These are phyloP conservation scores for Neogobius melanostomus DNA, from an alignment of 2,113 vertebrate species.

Conservation along the genomic window DNA sequence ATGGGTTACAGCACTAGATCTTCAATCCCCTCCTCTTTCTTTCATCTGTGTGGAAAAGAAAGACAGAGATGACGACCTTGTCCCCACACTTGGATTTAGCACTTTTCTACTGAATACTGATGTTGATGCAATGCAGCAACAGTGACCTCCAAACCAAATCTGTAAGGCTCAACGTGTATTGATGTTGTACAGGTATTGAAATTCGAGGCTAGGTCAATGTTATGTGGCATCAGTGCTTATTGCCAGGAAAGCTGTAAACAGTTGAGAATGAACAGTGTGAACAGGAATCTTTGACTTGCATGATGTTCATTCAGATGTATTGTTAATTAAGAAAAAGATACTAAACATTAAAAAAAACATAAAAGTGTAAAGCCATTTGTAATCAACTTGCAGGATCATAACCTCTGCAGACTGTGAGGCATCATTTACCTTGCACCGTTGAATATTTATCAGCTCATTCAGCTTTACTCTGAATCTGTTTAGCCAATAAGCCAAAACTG, in stretches of 20 bases:
- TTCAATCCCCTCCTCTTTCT: not conserved
- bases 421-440: no score
- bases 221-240: not conserved
- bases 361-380: not conserved
- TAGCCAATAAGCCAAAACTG: no score
- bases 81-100: not conserved
- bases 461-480: no score
- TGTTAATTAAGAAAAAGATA: not conserved
- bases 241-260: not conserved
- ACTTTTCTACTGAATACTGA: not conserved
- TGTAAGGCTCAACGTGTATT: not conserved
- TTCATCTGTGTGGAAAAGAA: slow-evolving; percentile 3
- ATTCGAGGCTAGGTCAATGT: not conserved
- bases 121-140: not conserved
- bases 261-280: not conserved
- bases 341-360: not conserved
- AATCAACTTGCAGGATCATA: no score
- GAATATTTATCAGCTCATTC: no score
- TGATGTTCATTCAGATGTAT: not conserved
- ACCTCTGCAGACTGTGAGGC: no score
- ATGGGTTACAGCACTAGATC: not conserved
- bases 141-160: not conserved
- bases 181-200: not conserved
- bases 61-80: not conserved
- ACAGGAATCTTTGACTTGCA: not conserved